A percentile compares a stretch with the other conserved stretches of the same genome.
Evolutionary conservation across 2,113 vertebrate genomes (phyloP).

Genomic region (Cheirogaleus medius): DNA sequence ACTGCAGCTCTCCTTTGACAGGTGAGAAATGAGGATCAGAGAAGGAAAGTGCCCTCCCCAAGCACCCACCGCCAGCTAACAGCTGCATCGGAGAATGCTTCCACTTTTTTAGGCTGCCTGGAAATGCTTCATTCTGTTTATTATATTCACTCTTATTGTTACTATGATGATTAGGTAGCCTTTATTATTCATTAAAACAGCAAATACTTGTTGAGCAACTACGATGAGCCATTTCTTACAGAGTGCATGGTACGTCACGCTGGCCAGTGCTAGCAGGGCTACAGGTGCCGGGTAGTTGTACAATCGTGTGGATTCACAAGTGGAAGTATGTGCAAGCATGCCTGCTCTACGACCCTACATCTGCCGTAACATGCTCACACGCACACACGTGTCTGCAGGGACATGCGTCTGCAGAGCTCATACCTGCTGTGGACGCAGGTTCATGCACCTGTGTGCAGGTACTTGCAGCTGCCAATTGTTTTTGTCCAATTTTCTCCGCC

Average conservation of each 20-base stretch:
- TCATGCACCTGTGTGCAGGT: accelerated
- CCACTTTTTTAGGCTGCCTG: neutral
- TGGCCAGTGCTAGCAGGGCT: neutral
- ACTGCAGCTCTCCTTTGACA: neutral
- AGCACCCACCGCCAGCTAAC: too few species aligned
- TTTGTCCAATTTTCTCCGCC: accelerated
- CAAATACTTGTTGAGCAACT: neutral
- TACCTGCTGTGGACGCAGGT: neutral
- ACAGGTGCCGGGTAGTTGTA: neutral
- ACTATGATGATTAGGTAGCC: neutral
- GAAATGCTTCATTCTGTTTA: neutral
- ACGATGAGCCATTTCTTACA: neutral
- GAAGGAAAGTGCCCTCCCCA: too few species aligned
- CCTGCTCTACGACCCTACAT: accelerated
- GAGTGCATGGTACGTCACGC: too few species aligned
- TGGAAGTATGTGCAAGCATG: accelerated
- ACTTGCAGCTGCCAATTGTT: accelerated
- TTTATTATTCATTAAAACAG: neutral
- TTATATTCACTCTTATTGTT: neutral
- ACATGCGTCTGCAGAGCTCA: neutral
- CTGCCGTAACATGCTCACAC: neutral
- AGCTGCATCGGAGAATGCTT: neutral
- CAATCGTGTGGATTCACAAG: neutral
- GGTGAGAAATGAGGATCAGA: neutral
- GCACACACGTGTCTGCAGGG: too few species aligned